Conservation (phyloP, 2,888 invertebrate species). For the Myopa tessellatipennis region DNA sequence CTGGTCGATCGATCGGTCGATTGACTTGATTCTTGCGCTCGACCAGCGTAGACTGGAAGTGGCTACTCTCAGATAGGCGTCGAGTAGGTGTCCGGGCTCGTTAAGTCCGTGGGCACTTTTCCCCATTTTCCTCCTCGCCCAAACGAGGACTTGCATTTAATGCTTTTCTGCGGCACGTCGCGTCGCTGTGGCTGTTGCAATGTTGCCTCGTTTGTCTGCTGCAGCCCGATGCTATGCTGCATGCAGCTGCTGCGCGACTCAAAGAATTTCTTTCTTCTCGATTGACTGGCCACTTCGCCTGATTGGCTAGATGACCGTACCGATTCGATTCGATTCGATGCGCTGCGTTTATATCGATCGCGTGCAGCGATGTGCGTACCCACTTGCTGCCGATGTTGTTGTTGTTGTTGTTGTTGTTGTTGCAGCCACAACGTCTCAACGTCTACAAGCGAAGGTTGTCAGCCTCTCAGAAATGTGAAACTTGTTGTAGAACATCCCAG, state of each 20-base stretch:
- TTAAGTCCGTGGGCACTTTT: constrained; percentile 13
- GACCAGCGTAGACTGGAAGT: background rate
- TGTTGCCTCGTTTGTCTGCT: background rate
- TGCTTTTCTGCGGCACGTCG: background rate
- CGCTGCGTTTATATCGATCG: constrained; percentile 42
- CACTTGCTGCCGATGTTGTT: constrained; percentile 30
- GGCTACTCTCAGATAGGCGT: constrained; percentile 17
- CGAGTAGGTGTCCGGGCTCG: background rate
- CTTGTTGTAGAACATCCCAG: constrained; percentile 24
- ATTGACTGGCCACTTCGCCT: constrained; percentile 42
- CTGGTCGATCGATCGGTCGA: constrained; percentile 16
- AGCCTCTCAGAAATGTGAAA: constrained; percentile 55
- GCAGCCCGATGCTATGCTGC: background rate
- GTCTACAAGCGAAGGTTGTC: constrained; percentile 55
- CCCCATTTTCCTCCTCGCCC: background rate
- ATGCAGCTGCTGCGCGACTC: background rate
- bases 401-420: constrained; percentile 35
- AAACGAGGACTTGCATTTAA: background rate
- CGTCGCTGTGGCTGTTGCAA: constrained; percentile 17
- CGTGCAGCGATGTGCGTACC: constrained; percentile 46
- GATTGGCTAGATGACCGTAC: constrained; percentile 2
- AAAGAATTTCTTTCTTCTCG: constrained; percentile 51
- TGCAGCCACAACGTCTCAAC: constrained; percentile 4
- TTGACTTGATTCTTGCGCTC: constrained; percentile 32
- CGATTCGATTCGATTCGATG: constrained; percentile 2